Percentiles rank a stretch among this genome's conserved stretches.
These are phyloP conservation scores for Seira sanloemensis DNA, from an alignment of 2,888 invertebrate species.

Conservation along the genomic window DNA sequence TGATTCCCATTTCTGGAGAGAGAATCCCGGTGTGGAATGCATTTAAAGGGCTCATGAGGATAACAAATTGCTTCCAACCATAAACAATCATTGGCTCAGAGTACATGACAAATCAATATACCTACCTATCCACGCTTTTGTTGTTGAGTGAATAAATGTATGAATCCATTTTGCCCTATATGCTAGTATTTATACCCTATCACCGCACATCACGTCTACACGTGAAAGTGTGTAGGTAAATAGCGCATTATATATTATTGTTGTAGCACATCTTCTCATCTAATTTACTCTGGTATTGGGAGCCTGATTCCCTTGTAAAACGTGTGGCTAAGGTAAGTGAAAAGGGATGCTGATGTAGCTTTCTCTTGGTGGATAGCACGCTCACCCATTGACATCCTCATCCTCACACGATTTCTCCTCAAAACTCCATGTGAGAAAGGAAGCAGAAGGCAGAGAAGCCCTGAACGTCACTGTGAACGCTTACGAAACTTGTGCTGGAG, in stretches of 20 bases:
- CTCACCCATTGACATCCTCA: constrained; percentile 42
- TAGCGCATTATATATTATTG: neutral
- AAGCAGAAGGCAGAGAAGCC: constrained; percentile 53
- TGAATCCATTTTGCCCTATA: neutral
- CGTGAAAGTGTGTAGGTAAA: neutral
- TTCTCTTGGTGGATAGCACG: constrained; percentile 31
- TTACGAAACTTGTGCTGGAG: constrained; percentile 35
- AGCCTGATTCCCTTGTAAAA: constrained; percentile 16
- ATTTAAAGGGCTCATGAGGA: constrained; percentile 1
- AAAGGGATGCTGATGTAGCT: constrained; percentile 53
- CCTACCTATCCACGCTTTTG: neutral
- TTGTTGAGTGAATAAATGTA: neutral
- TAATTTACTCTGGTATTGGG: constrained; percentile 1
- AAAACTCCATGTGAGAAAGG: constrained; percentile 48
- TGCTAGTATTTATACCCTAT: neutral
- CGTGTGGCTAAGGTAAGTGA: constrained; percentile 48
- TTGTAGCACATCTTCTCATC: constrained; percentile 14
- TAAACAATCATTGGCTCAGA: neutral
- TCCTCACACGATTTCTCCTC: neutral
- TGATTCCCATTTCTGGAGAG: no score
- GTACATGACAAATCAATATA: neutral
- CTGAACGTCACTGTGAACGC: constrained; percentile 2
- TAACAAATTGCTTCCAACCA: constrained; percentile 4
- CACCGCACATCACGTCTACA: neutral
- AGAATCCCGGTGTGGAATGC: no score